Evolutionary conservation across 2,888 invertebrate species (phyloP).

Genomic region (Sepiola atlantica): DNA sequence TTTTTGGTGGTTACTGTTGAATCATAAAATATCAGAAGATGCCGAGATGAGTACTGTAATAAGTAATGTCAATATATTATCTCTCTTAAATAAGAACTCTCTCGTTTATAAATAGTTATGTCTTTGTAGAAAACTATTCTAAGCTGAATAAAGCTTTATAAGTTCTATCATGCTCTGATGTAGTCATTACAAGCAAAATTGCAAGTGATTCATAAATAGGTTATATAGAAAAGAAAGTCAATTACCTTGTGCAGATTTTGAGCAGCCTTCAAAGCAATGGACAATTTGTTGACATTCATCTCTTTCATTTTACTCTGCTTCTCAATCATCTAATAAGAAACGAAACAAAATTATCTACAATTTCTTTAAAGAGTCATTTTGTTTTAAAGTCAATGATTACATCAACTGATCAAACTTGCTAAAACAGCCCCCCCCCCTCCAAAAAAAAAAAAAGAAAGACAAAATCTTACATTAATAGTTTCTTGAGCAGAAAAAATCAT

Average conservation of each 20-base stretch:
- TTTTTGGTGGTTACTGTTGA: too few species aligned
- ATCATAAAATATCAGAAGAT: too few species aligned
- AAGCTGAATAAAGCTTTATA: too few species aligned
- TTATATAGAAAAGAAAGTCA: background rate
- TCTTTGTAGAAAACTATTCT: too few species aligned
- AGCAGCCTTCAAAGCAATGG: conserved; percentile 49
- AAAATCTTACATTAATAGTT: conserved; percentile 57
- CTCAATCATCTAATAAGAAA: conserved; percentile 51
- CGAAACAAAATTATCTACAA: background rate
- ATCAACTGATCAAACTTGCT: background rate
- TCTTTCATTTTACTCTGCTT: conserved; percentile 53
- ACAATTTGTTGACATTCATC: conserved; percentile 48
- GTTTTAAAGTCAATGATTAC: too few species aligned
- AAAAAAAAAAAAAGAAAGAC: background rate
- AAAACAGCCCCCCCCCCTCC: background rate
- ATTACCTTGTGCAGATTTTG: conserved; percentile 50
- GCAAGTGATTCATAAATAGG: background rate
- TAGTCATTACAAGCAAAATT: background rate
- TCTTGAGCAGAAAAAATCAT: conserved; percentile 61
- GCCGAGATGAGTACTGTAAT: too few species aligned
- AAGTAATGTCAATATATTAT: too few species aligned
- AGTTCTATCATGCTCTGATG: too few species aligned
- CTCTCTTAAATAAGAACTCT: too few species aligned
- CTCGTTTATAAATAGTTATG: too few species aligned
- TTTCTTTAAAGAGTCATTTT: background rate